These are phyloP conservation scores for Labroides dimidiatus DNA, from an alignment of 2,797 vertebrate genomes.

Conservation along the genomic window DNA sequence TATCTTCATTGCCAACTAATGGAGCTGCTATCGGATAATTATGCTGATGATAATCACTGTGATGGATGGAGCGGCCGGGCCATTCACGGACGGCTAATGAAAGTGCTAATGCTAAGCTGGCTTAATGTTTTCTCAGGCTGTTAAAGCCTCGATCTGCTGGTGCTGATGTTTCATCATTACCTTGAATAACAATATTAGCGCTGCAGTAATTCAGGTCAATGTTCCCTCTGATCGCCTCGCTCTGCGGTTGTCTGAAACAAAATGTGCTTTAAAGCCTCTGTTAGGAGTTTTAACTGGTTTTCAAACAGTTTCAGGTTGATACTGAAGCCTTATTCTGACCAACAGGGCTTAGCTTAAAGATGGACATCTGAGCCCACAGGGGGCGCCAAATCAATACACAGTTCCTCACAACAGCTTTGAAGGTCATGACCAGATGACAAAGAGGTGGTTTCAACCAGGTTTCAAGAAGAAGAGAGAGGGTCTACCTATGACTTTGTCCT, in stretches of 20 bases:
- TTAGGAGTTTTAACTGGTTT: no score
- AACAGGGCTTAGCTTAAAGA: no score
- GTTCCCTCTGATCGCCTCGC: background rate
- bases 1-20: conserved; percentile 30
- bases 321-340: no score
- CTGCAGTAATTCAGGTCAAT: background rate
- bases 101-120: conserved; percentile 19
- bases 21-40: conserved; percentile 47
- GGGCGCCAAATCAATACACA: no score
- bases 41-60: conserved; percentile 51
- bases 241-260: background rate
- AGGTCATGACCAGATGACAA: no score
- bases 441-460: no score
- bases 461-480: background rate
- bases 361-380: no score
- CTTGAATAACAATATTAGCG: background rate
- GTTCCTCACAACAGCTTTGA: no score
- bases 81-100: conserved; percentile 21
- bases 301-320: no score
- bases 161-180: background rate
- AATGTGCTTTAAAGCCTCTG: background rate
- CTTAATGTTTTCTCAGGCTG: conserved; percentile 12
- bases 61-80: conserved; percentile 41
- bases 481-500: conserved; percentile 98
- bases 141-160: background rate